A percentile compares a stretch with the other conserved stretches of the same genome.
These are phyloP conservation scores for Pinna nobilis DNA, from an alignment of 1,140 invertebrate genomes.

Conservation along the genomic window DNA sequence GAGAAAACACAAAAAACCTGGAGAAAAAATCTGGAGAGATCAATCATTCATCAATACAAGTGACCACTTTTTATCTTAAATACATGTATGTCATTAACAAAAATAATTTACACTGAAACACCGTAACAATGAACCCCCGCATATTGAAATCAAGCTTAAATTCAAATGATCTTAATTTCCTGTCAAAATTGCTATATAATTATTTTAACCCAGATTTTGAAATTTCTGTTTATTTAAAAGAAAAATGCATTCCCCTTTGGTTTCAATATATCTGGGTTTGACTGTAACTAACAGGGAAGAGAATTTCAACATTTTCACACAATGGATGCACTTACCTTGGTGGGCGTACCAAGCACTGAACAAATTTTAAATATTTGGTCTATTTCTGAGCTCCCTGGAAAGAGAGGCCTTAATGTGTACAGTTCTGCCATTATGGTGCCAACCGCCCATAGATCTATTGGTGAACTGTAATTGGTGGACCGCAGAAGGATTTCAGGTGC, in stretches of 20 bases:
- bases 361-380: slow-evolving; percentile 98
- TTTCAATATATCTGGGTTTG: no score
- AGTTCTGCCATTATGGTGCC: slow-evolving; percentile 98
- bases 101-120: background rate
- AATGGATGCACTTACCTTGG: slow-evolving; percentile 84
- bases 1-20: no score
- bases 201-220: background rate
- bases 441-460: slow-evolving; percentile 97
- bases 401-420: slow-evolving; percentile 97
- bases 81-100: background rate
- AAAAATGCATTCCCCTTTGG: no score
- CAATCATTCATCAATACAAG: background rate
- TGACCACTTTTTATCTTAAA: background rate
- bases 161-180: background rate
- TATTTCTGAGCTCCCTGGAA: slow-evolving; percentile 95
- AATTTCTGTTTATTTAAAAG: no score
- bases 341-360: slow-evolving; percentile 94
- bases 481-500: slow-evolving; percentile 97
- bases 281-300: no score
- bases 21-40: no score
- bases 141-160: no score
- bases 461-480: slow-evolving; percentile 95
- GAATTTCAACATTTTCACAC: no score
- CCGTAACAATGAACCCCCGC: background rate
- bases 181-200: no score